These are phyloP conservation scores for Podabrus alpinus DNA, from an alignment of 2,888 invertebrate species.

Conservation along the genomic window DNA sequence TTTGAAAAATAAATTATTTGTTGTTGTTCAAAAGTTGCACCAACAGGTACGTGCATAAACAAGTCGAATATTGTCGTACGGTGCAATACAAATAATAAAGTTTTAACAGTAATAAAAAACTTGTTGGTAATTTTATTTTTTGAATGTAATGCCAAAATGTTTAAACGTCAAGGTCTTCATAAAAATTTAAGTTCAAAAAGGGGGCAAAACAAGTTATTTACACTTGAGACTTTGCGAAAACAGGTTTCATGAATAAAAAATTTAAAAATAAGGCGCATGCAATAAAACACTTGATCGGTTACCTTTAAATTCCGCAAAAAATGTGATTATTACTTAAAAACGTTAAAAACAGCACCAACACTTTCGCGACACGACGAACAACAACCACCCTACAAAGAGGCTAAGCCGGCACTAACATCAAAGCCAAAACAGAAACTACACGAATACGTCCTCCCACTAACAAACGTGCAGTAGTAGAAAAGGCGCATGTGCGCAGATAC, in stretches of 20 bases:
- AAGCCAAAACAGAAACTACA: slow-evolving; percentile 24
- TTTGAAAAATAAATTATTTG: neutral
- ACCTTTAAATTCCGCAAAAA: neutral
- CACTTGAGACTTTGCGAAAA: neutral
- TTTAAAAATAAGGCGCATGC: neutral
- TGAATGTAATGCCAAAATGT: neutral
- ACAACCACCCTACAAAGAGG: neutral
- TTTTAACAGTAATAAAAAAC: neutral
- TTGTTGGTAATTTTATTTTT: neutral
- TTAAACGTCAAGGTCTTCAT: neutral
- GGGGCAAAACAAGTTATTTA: neutral
- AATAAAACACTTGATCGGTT: neutral
- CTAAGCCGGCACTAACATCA: slow-evolving; percentile 23
- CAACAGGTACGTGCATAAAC: neutral
- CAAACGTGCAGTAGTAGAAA: slow-evolving; percentile 14
- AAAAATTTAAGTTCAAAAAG: neutral
- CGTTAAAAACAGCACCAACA: slow-evolving; percentile 15
- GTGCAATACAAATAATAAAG: neutral
- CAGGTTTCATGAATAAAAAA: neutral
- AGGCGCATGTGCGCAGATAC: slow-evolving; percentile 29
- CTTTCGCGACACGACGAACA: slow-evolving; percentile 14
- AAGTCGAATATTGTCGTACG: neutral
- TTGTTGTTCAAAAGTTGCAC: neutral
- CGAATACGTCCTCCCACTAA: slow-evolving; percentile 24
- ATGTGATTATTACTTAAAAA: neutral